Base-by-base conservation (phyloP, 1,140 invertebrate genomes). In the Pseudomyrmex flavicornis region DNA sequence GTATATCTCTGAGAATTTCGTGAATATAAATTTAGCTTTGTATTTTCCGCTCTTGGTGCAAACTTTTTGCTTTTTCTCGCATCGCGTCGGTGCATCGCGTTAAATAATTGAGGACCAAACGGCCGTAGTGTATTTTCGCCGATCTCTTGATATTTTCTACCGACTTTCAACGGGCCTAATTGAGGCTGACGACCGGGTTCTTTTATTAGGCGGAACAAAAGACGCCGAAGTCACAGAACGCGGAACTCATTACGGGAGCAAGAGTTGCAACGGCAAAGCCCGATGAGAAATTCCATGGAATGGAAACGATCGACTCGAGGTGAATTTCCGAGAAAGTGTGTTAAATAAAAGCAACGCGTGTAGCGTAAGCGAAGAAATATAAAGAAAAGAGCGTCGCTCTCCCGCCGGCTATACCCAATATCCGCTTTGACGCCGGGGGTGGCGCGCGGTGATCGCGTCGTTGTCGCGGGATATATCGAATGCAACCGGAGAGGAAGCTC, bases 281-380 rank as follows among this genome's bases (percentile, higher is more conserved):
- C 72, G 87, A 88, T 88, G 83, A 85, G 85, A 87, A 88, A 88
- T 88, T 87, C 76, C 80, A 35, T 5, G 85, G 80, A 62, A 86
- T 88, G 56, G 62, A 70, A 88, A 87, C 80, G 73, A 86, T 87
- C 86, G 85, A 79, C 85, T 73, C 15, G 46, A 72, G 59, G 50
- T 35, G 35, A 72, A 63, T 86, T 56, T 68, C 69, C 22, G 54
- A 22, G 12, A 35, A 69, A 50, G 13, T 15, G 68, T 5, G 65
- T 15, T 35, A 82, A 82, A 85, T 85, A 82, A 85, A 87, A 75
- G 83, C 26, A 44, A 58, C 35, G 35, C 1, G 35, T 35, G 35
- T 35, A 35, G 13, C 46, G 83, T 50, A 70, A 68, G 54, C 26
- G 73, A 66, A 77, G 63, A 80, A 62, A 84, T 69, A 68, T 35